Evolutionary conservation across 1,140 invertebrate genomes (phyloP).

Genomic region (Macrosteles quadrilineatus): DNA sequence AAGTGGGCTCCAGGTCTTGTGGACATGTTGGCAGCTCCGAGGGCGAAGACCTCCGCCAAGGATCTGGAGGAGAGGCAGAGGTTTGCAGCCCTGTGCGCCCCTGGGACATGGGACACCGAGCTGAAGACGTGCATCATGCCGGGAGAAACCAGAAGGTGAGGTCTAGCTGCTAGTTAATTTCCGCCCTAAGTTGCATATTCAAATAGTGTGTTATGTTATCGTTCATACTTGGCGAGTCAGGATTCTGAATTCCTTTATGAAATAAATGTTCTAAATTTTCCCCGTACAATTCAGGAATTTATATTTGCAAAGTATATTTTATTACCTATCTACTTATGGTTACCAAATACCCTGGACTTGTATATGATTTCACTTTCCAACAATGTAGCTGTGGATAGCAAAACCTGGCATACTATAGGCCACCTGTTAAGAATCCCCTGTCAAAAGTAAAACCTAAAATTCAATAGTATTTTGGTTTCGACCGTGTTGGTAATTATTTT

Average conservation of each 20-base stretch:
- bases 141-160: conserved; percentile 14
- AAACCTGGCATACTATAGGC: too few relatives aligned
- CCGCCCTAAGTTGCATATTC: too few relatives aligned
- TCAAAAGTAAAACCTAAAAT: too few relatives aligned
- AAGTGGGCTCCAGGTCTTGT: background rate
- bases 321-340: background rate
- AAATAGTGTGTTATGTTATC: background rate
- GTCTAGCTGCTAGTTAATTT: too few relatives aligned
- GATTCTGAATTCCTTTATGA: background rate
- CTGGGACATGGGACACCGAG: background rate
- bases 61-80: background rate
- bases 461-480: too few relatives aligned
- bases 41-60: background rate
- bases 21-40: background rate
- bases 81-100: background rate
- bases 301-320: background rate
- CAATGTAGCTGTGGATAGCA: too few relatives aligned
- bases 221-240: background rate
- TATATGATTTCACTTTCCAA: too few relatives aligned
- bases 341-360: too few relatives aligned
- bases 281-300: background rate
- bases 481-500: too few relatives aligned
- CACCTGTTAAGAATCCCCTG: too few relatives aligned
- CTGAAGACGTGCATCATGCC: conserved; percentile 17
- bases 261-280: background rate